Evolutionary conservation across 2,113 vertebrate species (phyloP).

Genomic region (Siniperca knerii): DNA sequence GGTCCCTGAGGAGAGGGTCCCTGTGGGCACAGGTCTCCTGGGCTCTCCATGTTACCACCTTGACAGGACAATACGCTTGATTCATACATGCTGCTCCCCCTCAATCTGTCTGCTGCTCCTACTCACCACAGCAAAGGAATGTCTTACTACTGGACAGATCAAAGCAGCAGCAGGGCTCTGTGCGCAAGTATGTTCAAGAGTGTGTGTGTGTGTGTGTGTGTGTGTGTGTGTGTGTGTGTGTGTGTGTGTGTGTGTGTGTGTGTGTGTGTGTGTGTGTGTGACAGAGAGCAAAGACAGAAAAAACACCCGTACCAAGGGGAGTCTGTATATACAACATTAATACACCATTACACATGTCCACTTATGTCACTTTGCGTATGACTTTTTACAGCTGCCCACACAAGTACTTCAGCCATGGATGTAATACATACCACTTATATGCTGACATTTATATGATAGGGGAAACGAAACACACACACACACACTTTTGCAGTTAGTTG

Average conservation of each 20-base stretch:
- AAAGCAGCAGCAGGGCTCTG: constrained; percentile 52
- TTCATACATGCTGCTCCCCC: constrained; percentile 65
- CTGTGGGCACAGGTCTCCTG: constrained; percentile 61
- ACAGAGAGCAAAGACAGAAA: constrained; percentile 3
- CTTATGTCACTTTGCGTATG: constrained; percentile 4
- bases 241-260: constrained; percentile 8
- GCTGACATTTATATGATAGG: constrained; percentile 8
- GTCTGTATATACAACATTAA: constrained; percentile 32
- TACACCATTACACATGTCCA: constrained; percentile 10
- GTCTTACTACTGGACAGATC: constrained; percentile 67
- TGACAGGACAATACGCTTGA: constrained; percentile 72
- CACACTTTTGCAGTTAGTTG: background rate
- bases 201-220: constrained; percentile 1
- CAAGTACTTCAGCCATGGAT: background rate
- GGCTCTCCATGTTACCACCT: constrained; percentile 47
- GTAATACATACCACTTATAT: constrained; percentile 6
- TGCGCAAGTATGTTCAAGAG: constrained; percentile 4
- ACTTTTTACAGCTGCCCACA: constrained; percentile 21
- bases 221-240: background rate
- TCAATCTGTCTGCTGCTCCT: constrained; percentile 58
- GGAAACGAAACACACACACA: constrained; percentile 7
- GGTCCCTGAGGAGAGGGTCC: constrained; percentile 51
- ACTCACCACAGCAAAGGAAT: constrained; percentile 71
- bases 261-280: background rate
- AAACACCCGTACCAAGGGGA: constrained; percentile 5